A percentile compares a stretch with the other conserved stretches of the same genome.
Evolutionary conservation across 1,140 invertebrate species (phyloP).

Genomic region (Meteorus sp.): DNA sequence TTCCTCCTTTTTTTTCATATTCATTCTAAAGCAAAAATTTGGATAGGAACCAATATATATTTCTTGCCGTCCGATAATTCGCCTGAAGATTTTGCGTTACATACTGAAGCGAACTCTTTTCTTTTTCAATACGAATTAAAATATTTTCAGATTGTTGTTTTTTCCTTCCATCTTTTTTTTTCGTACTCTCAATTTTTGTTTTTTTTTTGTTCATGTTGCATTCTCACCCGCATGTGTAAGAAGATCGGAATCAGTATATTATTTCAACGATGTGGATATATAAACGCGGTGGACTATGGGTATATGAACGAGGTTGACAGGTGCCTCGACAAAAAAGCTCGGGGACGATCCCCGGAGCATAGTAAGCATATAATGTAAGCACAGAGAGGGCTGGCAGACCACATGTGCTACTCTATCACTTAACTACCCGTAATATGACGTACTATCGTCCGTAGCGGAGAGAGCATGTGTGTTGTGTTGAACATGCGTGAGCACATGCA

Average conservation of each 20-base stretch:
- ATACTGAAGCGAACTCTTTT: no score
- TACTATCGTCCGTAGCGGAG: constrained; percentile 24
- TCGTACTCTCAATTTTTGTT: constrained; percentile 2
- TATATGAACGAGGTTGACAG: constrained; percentile 52
- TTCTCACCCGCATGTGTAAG: constrained; percentile 43
- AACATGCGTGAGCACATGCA: constrained; percentile 15
- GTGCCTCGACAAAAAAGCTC: constrained; percentile 47
- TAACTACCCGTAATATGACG: constrained; percentile 47
- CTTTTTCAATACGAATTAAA: no score
- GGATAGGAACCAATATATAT: no score
- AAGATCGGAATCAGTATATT: constrained; percentile 48
- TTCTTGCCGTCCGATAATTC: no score
- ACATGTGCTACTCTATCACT: constrained; percentile 54
- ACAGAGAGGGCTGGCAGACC: constrained; percentile 51
- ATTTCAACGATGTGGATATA: constrained; percentile 42
- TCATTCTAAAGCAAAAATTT: no score
- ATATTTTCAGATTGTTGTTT: no score
- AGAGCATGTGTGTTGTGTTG: constrained; percentile 18
- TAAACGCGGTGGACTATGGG: constrained; percentile 42
- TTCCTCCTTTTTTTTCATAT: constrained; percentile 12
- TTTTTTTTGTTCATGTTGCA: constrained; percentile 26
- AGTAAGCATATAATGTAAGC: constrained; percentile 46
- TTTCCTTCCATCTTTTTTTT: constrained; percentile 4
- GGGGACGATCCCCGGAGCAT: constrained; percentile 25
- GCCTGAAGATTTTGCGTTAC: no score